Evolutionary conservation across 1,140 invertebrate species (phyloP).

Genomic region (Trypoxylus dichotomus): DNA sequence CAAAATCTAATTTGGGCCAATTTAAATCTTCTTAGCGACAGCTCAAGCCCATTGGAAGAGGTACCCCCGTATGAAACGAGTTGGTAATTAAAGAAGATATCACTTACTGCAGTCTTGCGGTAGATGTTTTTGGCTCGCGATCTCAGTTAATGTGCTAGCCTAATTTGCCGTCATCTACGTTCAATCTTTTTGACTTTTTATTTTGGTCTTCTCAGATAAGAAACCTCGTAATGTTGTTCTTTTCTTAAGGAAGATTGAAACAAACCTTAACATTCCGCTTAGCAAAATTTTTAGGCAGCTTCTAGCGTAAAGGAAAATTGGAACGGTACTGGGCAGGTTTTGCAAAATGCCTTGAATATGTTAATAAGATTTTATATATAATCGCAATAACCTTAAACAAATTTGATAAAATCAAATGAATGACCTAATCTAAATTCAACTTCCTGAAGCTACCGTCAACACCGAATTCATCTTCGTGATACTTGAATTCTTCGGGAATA

Average conservation of each 20-base stretch:
- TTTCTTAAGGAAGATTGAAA: too few species aligned
- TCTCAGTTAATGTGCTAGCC: background rate
- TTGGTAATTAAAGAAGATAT: background rate
- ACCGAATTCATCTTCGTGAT: constrained; percentile 32
- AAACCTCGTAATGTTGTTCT: too few species aligned
- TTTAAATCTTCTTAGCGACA: background rate
- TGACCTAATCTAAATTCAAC: background rate
- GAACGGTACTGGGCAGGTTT: too few species aligned
- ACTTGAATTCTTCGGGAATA: constrained; percentile 11
- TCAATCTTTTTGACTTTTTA: background rate
- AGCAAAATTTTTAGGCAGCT: too few species aligned
- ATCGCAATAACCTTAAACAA: too few species aligned
- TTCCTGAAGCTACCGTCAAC: constrained; percentile 34
- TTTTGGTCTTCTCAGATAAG: too few species aligned
- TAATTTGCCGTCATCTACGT: background rate
- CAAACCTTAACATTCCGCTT: too few species aligned
- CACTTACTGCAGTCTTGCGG: background rate
- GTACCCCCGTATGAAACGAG: background rate
- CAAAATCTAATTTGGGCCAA: background rate
- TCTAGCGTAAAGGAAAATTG: too few species aligned
- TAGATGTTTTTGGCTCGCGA: background rate
- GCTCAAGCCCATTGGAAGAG: background rate
- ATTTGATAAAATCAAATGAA: too few species aligned
- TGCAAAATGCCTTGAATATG: too few species aligned
- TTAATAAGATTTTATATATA: too few species aligned